Evolutionary conservation across 2,113 vertebrate genomes (phyloP).

Genomic region (Syngnathus scovelli): DNA sequence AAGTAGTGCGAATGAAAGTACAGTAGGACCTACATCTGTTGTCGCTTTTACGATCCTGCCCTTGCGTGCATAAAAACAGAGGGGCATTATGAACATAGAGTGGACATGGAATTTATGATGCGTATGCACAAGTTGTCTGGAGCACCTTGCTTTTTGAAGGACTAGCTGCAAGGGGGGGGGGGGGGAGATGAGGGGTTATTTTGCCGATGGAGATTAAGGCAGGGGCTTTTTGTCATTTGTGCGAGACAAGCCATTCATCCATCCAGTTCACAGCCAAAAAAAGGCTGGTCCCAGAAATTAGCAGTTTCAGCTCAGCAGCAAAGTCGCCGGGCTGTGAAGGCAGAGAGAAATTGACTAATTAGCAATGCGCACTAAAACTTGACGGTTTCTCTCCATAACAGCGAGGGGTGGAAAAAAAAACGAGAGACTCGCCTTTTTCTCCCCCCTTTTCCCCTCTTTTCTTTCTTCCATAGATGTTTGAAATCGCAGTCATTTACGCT

Average conservation of each 20-base stretch:
- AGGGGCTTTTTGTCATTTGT: constrained; percentile 99
- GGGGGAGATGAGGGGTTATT: constrained; percentile 93
- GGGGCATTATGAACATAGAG: constrained; percentile 13
- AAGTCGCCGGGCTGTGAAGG: constrained; percentile 99
- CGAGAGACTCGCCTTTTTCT: constrained; percentile 78
- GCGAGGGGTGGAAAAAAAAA: constrained; percentile 65
- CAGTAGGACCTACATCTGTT: neutral
- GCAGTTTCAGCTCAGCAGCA: constrained; percentile 99
- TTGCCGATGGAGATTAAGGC: constrained; percentile 82
- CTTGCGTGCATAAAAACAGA: neutral
- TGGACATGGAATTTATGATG: constrained; percentile 33
- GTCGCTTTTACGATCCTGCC: neutral
- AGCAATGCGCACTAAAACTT: constrained; percentile 99
- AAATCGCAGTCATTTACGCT: constrained; percentile 99
- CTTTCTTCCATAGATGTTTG: constrained; percentile 99
- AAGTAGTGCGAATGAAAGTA: neutral
- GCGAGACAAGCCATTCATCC: constrained; percentile 99
- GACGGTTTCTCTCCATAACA: constrained; percentile 99
- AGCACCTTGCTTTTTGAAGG: constrained; percentile 77
- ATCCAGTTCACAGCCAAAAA: constrained; percentile 99
- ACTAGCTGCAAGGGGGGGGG: constrained; percentile 81
- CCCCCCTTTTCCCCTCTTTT: constrained; percentile 75
- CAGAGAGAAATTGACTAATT: constrained; percentile 99
- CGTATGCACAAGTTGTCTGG: constrained; percentile 75
- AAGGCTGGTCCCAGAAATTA: constrained; percentile 99